Base-by-base conservation (phyloP, 2,797 vertebrate genomes). In the Melanitta fusca region DNA sequence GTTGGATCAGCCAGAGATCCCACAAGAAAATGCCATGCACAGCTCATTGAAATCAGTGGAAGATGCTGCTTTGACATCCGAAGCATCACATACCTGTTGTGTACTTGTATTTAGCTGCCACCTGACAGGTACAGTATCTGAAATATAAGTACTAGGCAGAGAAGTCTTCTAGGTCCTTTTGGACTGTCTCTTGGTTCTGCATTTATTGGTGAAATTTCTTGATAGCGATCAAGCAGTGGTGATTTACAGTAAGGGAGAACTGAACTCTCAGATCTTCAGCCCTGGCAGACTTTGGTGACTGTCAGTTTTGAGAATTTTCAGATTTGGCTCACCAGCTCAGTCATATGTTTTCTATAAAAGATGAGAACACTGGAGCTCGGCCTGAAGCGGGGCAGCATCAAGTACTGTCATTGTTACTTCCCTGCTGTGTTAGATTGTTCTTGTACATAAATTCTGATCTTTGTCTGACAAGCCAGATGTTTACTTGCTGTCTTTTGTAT, bases 51-150 rank as follows among this genome's bases (percentile, higher is more conserved):
- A 96, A 95, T 94, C 89, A 88, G 62, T 89, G 87, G 96, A 96
- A 94, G 96, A 88, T 88, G 96, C 96, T 93, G 88, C 90, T 96
- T 93, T 83, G 96, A 94, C 88, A 94, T 72, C 93, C 53, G 96
- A 96, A 94, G 80, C 86, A 87, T 89, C 88, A 72, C 16, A 41
- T 95, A 80, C 72, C 72, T 94, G 81, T 96, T 0, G 58, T 73
- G 84, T 96, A 62, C 91, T 92, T 95, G 86, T 95, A 85, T 93
- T 94, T 96, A 97, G 79, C 90, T 96, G 88, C 94, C 88, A 81
- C 73, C 79, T 96, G 91, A 94, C 92, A 96, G 96, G 96, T 97
- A 96, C 84, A 92, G 96, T 97, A 97, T 95, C 86, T 80, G 61
- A 75, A 87, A 66, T 72, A 84, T 17, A 30, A 82, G n/a, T 72